These are phyloP conservation scores for Chromis chromis DNA, from an alignment of 2,797 vertebrate genomes.

Conservation along the genomic window DNA sequence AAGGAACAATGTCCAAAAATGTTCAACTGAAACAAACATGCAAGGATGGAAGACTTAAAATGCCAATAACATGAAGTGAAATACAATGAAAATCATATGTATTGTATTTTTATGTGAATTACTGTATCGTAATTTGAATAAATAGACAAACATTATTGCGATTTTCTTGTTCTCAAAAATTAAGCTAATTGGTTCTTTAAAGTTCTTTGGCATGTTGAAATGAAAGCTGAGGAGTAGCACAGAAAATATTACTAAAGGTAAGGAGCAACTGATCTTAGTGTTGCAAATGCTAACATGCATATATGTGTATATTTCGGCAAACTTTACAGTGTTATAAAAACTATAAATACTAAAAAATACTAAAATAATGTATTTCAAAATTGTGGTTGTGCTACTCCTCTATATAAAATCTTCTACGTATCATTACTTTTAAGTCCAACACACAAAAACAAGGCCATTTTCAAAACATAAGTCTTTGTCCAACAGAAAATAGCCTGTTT, in stretches of 20 bases:
- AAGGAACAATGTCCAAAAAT: constrained; percentile 36
- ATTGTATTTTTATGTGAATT: too few relatives aligned
- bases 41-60: constrained; percentile 19
- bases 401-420: neutral
- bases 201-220: neutral
- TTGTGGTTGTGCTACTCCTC: neutral
- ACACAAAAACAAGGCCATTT: too few relatives aligned
- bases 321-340: neutral
- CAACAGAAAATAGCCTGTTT: too few relatives aligned
- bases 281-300: neutral
- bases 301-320: neutral
- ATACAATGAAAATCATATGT: too few relatives aligned
- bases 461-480: too few relatives aligned
- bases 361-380: too few relatives aligned
- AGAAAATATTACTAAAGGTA: neutral
- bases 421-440: too few relatives aligned
- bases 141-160: too few relatives aligned
- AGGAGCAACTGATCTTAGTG: neutral
- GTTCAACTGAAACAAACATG: constrained; percentile 44
- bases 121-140: too few relatives aligned
- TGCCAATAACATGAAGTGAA: neutral
- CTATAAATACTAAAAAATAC: too few relatives aligned
- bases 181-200: too few relatives aligned
- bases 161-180: too few relatives aligned
- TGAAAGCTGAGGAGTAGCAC: neutral